Conservation (phyloP, 2,888 invertebrate species). For the Tineola bisselliella region DNA sequence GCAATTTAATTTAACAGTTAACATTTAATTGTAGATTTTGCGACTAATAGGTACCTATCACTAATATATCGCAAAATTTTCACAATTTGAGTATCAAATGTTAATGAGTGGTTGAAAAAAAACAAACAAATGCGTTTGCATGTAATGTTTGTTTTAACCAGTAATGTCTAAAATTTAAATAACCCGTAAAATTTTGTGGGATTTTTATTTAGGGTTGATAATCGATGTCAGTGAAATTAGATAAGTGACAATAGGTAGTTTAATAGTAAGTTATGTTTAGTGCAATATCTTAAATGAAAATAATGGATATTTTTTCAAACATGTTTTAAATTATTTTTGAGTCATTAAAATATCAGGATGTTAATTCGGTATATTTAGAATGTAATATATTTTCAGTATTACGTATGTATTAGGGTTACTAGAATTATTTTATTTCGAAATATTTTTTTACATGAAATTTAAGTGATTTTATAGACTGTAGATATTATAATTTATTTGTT, state of each 20-base stretch:
- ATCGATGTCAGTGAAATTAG: slow-evolving; percentile 24
- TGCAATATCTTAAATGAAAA: slow-evolving; percentile 66
- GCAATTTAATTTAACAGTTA: too few species aligned
- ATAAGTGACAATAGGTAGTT: slow-evolving; percentile 23
- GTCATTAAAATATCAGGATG: background rate
- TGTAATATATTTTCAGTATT: slow-evolving; percentile 55
- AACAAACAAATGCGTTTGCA: too few species aligned
- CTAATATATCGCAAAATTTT: too few species aligned
- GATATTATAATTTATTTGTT: slow-evolving; percentile 59
- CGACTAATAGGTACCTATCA: too few species aligned
- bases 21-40: too few species aligned
- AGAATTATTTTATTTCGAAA: slow-evolving; percentile 52
- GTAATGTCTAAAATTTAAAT: too few species aligned
- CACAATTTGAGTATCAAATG: too few species aligned
- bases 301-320: slow-evolving; percentile 43
- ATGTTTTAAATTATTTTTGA: slow-evolving; percentile 50
- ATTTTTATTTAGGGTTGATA: too few species aligned
- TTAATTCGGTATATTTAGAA: slow-evolving; percentile 36
- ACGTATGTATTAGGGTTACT: slow-evolving; percentile 58
- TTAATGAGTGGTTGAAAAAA: too few species aligned
- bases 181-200: too few species aligned
- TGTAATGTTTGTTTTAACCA: too few species aligned
- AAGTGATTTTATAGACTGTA: slow-evolving; percentile 59
- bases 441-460: slow-evolving; percentile 39
- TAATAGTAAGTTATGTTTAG: slow-evolving; percentile 34